Percentiles rank a stretch among this genome's conserved stretches.
These are phyloP conservation scores for Drosophila sturtevanti DNA, from an alignment of 1,140 invertebrate species.

Conservation along the genomic window DNA sequence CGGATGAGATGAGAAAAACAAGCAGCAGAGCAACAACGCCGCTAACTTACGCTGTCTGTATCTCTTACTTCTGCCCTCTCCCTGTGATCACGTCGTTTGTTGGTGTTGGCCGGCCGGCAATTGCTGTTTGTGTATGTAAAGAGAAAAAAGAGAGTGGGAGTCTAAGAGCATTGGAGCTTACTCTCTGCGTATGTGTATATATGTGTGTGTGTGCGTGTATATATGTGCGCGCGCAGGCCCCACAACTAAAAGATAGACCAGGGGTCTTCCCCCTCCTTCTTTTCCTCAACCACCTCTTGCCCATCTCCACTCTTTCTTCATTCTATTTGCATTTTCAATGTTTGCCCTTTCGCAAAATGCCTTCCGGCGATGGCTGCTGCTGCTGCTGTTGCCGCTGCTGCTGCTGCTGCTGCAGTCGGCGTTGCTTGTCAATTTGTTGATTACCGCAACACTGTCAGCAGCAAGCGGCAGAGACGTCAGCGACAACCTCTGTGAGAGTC, in stretches of 20 bases:
- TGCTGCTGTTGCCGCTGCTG: slow-evolving; percentile 19
- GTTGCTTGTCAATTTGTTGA: slow-evolving; percentile 48
- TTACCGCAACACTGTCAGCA: slow-evolving; percentile 29
- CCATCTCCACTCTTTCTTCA: slow-evolving; percentile 25
- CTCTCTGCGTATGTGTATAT: slow-evolving; percentile 19
- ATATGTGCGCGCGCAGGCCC: slow-evolving; percentile 54
- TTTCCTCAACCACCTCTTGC: slow-evolving; percentile 3
- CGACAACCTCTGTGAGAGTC: not conserved
- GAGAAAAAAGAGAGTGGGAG: slow-evolving; percentile 3
- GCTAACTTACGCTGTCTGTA: slow-evolving; percentile 3
- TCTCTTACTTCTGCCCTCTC: not conserved
- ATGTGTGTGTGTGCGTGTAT: slow-evolving; percentile 23
- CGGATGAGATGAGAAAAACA: slow-evolving; percentile 17
- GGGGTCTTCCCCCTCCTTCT: not conserved
- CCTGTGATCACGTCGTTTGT: not conserved
- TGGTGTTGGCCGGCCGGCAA: slow-evolving; percentile 63
- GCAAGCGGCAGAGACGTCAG: slow-evolving; percentile 1
- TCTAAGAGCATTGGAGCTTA: not conserved
- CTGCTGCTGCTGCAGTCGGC: slow-evolving; percentile 2
- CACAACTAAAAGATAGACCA: slow-evolving; percentile 13
- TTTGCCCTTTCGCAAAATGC: slow-evolving; percentile 69
- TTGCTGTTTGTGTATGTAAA: slow-evolving; percentile 43
- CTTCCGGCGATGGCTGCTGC: slow-evolving; percentile 51
- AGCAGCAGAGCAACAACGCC: slow-evolving; percentile 1
- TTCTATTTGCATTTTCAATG: slow-evolving; percentile 52